phyloP scores from a whole-genome alignment of 2,797 vertebrate species.

The Gallinago nigripennis region DNA sequence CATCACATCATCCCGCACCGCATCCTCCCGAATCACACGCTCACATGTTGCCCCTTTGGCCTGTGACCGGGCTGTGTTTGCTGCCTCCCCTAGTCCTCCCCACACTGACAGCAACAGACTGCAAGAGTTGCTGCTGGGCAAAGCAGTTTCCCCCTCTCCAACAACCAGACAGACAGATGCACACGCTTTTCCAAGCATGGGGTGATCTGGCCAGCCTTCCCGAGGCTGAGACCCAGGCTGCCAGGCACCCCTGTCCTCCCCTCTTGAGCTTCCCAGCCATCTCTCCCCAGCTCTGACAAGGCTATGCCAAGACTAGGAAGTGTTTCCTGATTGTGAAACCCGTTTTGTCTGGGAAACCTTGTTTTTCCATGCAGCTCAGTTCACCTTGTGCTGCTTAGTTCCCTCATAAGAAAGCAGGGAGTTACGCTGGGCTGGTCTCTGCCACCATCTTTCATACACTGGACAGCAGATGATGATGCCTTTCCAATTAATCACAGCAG shows the following conservation, averaged over 20 bases:
- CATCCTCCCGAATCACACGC: too few relatives aligned
- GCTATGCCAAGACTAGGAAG: neutral
- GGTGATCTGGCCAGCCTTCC: neutral
- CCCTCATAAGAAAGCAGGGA: neutral
- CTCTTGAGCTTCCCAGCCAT: neutral
- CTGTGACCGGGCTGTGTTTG: neutral
- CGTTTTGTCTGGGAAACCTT: neutral
- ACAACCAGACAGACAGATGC: neutral
- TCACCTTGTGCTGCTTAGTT: neutral
- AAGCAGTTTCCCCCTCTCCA: too few relatives aligned
- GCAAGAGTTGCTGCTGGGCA: accelerated
- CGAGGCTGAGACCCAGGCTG: neutral
- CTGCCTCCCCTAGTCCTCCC: neutral
- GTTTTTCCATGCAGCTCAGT: neutral
- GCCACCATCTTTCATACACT: neutral
- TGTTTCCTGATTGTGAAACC: neutral
- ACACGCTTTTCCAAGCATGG: neutral
- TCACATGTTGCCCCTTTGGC: neutral
- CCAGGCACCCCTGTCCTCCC: neutral
- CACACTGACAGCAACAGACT: neutral
- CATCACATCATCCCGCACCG: accelerated
- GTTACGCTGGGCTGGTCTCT: neutral
- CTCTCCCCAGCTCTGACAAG: neutral
- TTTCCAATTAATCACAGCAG: neutral
- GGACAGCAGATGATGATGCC: neutral